These are phyloP conservation scores for Rhadina sibilatrix DNA, from an alignment of 2,113 vertebrate species.

Conservation along the genomic window DNA sequence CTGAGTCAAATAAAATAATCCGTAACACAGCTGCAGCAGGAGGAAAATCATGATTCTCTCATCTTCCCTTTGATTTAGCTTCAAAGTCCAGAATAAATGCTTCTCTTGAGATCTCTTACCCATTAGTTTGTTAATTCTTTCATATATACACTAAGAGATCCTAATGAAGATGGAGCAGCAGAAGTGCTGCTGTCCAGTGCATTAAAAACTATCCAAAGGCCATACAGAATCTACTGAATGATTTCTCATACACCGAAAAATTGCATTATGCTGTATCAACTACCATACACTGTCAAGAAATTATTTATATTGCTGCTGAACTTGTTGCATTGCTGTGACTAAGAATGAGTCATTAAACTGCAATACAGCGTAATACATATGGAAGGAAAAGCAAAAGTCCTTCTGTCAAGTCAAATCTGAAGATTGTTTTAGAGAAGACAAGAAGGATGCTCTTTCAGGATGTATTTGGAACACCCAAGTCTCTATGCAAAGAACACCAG, in stretches of 20 bases:
- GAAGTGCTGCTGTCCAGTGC: neutral
- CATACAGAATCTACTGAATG: neutral
- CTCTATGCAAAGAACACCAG: rapidly evolving
- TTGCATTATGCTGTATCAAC: neutral
- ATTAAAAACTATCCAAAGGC: neutral
- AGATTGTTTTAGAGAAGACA: neutral
- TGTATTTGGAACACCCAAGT: neutral
- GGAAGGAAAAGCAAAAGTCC: neutral
- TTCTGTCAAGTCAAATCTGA: neutral
- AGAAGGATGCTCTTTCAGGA: neutral
- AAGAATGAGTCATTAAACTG: neutral
- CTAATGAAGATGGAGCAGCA: neutral
- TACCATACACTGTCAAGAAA: neutral
- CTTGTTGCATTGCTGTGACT: neutral
- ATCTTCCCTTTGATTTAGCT: slow-evolving; percentile 16
- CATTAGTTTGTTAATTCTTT: neutral
- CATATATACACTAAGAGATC: neutral
- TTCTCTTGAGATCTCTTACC: neutral
- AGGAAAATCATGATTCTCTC: neutral
- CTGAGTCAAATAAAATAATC: slow-evolving; percentile 26
- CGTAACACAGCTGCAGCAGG: neutral
- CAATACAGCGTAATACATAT: neutral
- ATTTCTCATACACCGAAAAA: neutral
- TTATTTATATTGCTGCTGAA: neutral
- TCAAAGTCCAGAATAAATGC: neutral